These are phyloP conservation scores for Pempheris klunzingeri DNA, from an alignment of 2,797 vertebrate species.

Conservation along the genomic window DNA sequence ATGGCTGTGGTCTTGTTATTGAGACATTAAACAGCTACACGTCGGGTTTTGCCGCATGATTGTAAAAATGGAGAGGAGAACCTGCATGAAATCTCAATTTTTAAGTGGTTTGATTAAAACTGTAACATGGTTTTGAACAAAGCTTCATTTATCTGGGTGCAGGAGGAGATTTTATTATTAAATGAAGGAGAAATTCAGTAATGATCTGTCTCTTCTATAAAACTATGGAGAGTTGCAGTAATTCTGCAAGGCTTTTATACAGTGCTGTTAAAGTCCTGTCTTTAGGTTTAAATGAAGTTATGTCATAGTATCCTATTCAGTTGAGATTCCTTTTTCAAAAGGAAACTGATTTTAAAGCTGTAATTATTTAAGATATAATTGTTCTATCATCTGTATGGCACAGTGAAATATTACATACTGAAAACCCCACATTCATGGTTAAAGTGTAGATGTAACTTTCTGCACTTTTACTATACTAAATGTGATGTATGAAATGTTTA, in stretches of 20 bases:
- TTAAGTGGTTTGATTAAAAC: slow-evolving; percentile 38
- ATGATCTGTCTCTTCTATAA: slow-evolving; percentile 45
- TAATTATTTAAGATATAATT: slow-evolving; percentile 5
- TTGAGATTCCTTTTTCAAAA: slow-evolving; percentile 5
- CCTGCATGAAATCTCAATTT: slow-evolving; percentile 22
- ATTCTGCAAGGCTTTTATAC: slow-evolving; percentile 17
- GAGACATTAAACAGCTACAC: slow-evolving; percentile 20
- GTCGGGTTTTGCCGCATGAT: slow-evolving; percentile 3
- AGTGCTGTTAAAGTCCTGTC: slow-evolving; percentile 15
- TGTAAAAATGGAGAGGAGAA: slow-evolving; percentile 6
- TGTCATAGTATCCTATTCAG: background rate
- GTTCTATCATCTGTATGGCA: background rate
- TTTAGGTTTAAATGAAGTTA: slow-evolving; percentile 25
- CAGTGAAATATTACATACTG: background rate
- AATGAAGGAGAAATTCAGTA: slow-evolving; percentile 46
- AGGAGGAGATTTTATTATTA: slow-evolving; percentile 46
- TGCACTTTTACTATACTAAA: background rate
- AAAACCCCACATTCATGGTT: background rate
- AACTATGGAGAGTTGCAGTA: slow-evolving; percentile 11
- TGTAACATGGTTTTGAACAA: slow-evolving; percentile 36
- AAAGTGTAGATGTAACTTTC: background rate
- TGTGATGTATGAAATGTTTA: background rate
- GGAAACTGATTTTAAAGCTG: background rate
- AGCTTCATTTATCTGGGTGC: slow-evolving; percentile 52
- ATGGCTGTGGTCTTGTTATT: slow-evolving; percentile 18